A percentile compares a stretch with the other conserved stretches of the same genome.
Evolutionary conservation across 1,140 invertebrate genomes (phyloP).

Genomic region (Varroa destructor): DNA sequence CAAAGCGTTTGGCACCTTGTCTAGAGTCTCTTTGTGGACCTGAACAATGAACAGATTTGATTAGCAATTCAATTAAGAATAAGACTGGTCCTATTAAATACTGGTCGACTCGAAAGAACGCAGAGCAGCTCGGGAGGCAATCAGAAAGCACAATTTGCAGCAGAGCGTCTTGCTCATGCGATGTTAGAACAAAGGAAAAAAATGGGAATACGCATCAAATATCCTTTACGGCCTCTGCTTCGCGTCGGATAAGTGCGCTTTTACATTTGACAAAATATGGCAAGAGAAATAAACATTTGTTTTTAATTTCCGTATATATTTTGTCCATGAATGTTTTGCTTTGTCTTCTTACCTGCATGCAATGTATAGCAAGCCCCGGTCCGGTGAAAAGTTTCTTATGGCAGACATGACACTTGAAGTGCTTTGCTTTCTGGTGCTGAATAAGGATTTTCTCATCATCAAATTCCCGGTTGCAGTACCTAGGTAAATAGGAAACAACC

Average conservation of each 20-base stretch:
- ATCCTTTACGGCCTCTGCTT: too few species aligned
- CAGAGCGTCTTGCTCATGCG: background rate
- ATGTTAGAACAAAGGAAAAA: conserved; percentile 21
- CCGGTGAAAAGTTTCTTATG: conserved; percentile 98
- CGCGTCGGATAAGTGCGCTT: too few species aligned
- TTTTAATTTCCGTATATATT: too few species aligned
- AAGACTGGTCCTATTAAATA: background rate
- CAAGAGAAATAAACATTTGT: too few species aligned
- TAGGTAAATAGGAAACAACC: conserved; percentile 40
- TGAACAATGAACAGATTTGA: conserved; percentile 41
- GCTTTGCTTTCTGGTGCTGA: conserved; percentile 99
- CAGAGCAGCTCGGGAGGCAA: background rate
- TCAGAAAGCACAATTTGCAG: background rate
- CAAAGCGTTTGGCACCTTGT: conserved; percentile 97
- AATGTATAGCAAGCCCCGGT: conserved; percentile 94
- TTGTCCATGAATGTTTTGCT: too few species aligned
- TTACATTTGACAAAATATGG: too few species aligned
- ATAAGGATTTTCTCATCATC: conserved; percentile 99
- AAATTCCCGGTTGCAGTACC: conserved; percentile 99
- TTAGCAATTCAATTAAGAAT: background rate
- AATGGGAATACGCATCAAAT: too few species aligned
- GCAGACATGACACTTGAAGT: conserved; percentile 99
- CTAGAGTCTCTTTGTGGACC: conserved; percentile 99
- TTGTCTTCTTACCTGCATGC: conserved; percentile 73
- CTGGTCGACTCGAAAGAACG: background rate